phyloP scores from a whole-genome alignment of 2,888 invertebrate genomes.

The Dolichopus griseipennis region DNA sequence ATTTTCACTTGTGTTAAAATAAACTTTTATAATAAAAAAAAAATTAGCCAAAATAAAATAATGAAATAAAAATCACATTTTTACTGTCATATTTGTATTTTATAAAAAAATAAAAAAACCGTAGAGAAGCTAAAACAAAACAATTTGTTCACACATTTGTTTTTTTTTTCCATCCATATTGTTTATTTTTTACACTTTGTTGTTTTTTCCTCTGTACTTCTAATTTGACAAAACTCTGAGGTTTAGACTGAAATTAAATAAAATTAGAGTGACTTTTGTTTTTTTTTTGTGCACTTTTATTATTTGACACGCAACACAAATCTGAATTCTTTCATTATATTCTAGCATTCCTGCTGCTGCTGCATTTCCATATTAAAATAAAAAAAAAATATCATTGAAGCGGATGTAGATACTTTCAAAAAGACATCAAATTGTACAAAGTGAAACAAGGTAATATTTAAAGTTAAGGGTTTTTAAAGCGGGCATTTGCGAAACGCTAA shows the following conservation, averaged over 20 bases:
- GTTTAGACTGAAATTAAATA: neutral
- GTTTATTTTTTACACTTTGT: neutral
- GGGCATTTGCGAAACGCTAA: no score
- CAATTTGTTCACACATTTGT: neutral
- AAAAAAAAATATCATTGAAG: neutral
- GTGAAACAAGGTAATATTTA: neutral
- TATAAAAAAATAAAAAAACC: neutral
- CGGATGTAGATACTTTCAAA: neutral
- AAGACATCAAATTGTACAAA: neutral
- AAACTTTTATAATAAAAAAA: no score
- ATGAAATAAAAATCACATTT: no score
- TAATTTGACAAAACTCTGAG: neutral
- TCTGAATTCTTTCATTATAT: no score
- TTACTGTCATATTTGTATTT: no score
- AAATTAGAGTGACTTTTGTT: neutral
- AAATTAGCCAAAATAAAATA: no score
- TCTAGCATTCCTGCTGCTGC: no score
- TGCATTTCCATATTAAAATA: neutral
- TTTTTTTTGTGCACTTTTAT: neutral
- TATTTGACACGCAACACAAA: neutral
- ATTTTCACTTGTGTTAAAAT: no score
- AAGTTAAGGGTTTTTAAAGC: neutral
- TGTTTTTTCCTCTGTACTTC: neutral
- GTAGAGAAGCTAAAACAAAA: neutral
- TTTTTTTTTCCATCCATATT: neutral